Conservation (phyloP, 2,797 vertebrate species). For the Xenops minutus region DNA sequence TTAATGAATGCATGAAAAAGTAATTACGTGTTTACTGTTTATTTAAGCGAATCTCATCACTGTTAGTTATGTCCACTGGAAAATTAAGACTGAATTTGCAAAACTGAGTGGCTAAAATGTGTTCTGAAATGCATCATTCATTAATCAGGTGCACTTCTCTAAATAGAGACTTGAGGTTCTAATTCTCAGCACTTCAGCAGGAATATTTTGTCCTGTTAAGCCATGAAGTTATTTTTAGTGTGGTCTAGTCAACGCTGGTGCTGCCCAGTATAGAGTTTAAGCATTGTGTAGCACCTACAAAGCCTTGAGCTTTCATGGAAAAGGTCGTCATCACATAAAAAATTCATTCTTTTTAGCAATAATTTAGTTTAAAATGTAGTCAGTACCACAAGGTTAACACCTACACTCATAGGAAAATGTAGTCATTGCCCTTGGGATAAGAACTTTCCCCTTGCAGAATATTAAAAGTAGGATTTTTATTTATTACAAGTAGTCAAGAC, state of each 20-base stretch:
- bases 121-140: conserved; percentile 1
- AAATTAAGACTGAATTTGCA: conserved; percentile 6
- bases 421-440: conserved; percentile 47
- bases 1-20: conserved; percentile 65
- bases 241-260: background rate
- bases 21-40: conserved; percentile 70
- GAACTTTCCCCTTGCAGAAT: conserved; percentile 10
- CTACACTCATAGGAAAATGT: conserved; percentile 2
- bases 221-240: background rate
- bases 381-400: conserved; percentile 31
- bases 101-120: background rate
- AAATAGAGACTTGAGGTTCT: background rate
- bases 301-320: conserved; percentile 23
- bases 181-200: background rate
- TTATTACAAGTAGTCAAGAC: conserved; percentile 22
- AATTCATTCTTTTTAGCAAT: conserved; percentile 16
- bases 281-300: background rate
- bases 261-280: background rate
- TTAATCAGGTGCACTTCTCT: background rate
- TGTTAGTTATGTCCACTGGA: background rate
- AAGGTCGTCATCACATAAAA: background rate
- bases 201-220: background rate
- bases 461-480: conserved; percentile 35
- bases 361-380: conserved; percentile 40
- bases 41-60: conserved; percentile 35